phyloP scores from a whole-genome alignment of 2,797 vertebrate species.

The Coregonus suidteri region DNA sequence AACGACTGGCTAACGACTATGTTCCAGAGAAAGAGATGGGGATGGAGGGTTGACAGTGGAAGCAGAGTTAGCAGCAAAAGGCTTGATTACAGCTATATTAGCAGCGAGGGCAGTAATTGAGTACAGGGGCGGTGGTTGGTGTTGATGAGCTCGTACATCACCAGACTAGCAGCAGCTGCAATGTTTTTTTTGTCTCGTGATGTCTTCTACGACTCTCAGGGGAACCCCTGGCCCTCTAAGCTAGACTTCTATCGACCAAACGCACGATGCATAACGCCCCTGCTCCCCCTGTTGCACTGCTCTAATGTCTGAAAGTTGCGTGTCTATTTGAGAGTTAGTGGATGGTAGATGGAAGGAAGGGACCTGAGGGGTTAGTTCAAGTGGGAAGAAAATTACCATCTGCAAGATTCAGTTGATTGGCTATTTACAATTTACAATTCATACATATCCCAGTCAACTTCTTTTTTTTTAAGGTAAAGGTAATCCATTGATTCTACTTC shows the following conservation, averaged over 20 bases:
- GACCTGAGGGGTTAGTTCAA: background rate
- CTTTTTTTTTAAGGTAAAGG: too few species aligned
- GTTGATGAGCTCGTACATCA: conserved; percentile 30
- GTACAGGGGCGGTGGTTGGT: background rate
- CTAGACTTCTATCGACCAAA: conserved; percentile 13
- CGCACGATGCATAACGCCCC: background rate
- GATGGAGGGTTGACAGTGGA: background rate
- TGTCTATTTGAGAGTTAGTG: background rate
- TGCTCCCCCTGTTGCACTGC: conserved; percentile 25
- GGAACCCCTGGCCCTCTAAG: background rate
- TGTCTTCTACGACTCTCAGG: conserved; percentile 5
- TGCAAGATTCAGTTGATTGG: conserved; percentile 10
- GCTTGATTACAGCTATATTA: background rate
- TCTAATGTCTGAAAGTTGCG: background rate
- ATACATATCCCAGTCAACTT: too few species aligned
- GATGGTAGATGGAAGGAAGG: background rate
- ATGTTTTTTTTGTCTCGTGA: background rate
- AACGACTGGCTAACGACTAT: background rate
- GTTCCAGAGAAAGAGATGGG: background rate
- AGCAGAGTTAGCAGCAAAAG: background rate
- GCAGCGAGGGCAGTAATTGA: background rate
- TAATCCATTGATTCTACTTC: too few species aligned
- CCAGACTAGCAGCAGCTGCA: conserved; percentile 9
- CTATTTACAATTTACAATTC: background rate
- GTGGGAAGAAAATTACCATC: conserved; percentile 11